These are phyloP conservation scores for Centropus bengalensis DNA, from an alignment of 2,113 vertebrate genomes.

Conservation along the genomic window DNA sequence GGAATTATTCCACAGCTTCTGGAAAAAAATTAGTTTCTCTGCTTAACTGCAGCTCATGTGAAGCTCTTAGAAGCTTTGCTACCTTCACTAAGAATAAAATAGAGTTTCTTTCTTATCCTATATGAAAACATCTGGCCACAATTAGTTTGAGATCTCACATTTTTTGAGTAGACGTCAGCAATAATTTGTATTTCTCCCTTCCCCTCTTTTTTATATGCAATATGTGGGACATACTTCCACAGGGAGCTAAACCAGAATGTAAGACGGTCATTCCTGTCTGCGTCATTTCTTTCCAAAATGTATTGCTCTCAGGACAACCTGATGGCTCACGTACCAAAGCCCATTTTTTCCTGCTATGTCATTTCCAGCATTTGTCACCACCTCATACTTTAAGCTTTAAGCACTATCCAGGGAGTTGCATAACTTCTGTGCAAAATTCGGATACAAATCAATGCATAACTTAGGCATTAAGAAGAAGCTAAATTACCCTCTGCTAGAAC, in stretches of 20 bases:
- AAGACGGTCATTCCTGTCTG: background rate
- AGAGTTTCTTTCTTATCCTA: background rate
- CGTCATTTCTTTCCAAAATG: slow-evolving; percentile 40
- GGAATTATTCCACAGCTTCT: background rate
- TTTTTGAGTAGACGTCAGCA: slow-evolving; percentile 42
- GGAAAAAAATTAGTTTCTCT: background rate
- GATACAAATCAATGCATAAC: slow-evolving; percentile 42
- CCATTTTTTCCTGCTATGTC: slow-evolving; percentile 59
- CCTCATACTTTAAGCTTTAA: slow-evolving; percentile 60
- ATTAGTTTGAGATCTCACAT: slow-evolving; percentile 37
- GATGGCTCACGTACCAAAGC: slow-evolving; percentile 44
- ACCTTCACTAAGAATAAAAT: slow-evolving; percentile 9
- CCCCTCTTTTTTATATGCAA: background rate
- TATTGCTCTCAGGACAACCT: slow-evolving; percentile 50
- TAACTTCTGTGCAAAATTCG: slow-evolving; percentile 68
- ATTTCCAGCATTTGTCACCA: slow-evolving; percentile 70
- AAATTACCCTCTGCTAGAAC: slow-evolving; percentile 29
- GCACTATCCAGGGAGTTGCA: slow-evolving; percentile 58
- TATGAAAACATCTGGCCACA: slow-evolving; percentile 58
- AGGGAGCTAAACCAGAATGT: background rate
- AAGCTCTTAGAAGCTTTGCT: background rate
- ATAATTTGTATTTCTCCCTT: slow-evolving; percentile 27
- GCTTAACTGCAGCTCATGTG: background rate
- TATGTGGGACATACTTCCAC: background rate
- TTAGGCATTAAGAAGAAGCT: slow-evolving; percentile 8